These are phyloP conservation scores for Tichodroma muraria DNA, from an alignment of 2,113 vertebrate species.

Conservation along the genomic window DNA sequence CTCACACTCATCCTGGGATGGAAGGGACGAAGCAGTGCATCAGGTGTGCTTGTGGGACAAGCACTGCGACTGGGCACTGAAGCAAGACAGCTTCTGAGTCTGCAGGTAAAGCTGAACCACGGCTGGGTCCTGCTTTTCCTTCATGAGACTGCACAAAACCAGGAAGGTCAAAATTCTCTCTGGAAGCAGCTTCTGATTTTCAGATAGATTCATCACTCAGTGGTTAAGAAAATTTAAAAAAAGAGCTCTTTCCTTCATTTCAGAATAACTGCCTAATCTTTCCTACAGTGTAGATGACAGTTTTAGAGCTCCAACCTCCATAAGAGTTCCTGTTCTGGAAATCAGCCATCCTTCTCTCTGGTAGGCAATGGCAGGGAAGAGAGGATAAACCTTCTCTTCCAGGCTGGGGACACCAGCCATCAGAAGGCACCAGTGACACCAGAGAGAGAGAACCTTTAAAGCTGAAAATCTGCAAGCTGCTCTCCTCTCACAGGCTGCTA, in stretches of 20 bases:
- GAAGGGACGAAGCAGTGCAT: conserved; percentile 67
- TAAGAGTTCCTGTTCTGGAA: background rate
- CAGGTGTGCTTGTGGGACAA: conserved; percentile 74
- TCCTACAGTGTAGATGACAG: background rate
- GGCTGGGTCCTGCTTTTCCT: conserved; percentile 79
- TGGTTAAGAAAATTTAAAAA: background rate
- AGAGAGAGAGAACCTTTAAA: background rate
- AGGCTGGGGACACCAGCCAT: background rate
- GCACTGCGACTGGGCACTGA: conserved; percentile 70
- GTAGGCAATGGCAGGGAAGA: background rate
- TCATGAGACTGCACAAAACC: conserved; percentile 67
- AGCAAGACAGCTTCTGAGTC: conserved; percentile 68
- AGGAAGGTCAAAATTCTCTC: conserved; percentile 65
- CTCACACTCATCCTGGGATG: conserved; percentile 77
- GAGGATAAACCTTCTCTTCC: background rate
- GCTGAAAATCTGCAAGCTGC: background rate
- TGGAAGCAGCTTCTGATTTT: conserved; percentile 72
- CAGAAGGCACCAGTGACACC: background rate
- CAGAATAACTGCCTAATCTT: background rate
- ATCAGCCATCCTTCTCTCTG: background rate
- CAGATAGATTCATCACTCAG: conserved; percentile 68
- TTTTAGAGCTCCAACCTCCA: background rate
- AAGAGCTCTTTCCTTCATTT: background rate
- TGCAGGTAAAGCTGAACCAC: conserved; percentile 81
- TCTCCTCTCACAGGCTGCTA: background rate